Percentiles rank a stretch among this genome's conserved stretches.
phyloP scores from a whole-genome alignment of 1,140 invertebrate genomes.

The Propsilocerus akamusi region DNA sequence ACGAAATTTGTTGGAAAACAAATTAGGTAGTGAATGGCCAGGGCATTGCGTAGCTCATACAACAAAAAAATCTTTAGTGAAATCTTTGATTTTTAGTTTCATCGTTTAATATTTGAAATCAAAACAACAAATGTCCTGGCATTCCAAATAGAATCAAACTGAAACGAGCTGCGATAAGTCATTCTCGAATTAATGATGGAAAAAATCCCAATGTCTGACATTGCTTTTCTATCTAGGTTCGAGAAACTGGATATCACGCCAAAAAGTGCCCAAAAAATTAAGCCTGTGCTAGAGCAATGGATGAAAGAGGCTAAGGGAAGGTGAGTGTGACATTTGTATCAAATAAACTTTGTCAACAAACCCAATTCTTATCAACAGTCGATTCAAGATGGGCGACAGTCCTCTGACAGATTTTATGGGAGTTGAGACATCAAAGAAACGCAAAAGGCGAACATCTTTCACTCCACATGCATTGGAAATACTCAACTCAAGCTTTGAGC shows the following conservation, averaged over 20 bases:
- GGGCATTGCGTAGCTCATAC: conserved; percentile 54
- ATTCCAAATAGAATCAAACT: background rate
- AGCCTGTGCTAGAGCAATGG: conserved; percentile 93
- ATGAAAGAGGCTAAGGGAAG: conserved; percentile 96
- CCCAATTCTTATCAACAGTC: conserved; percentile 29
- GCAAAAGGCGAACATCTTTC: conserved; percentile 90
- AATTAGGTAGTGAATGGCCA: conserved; percentile 47
- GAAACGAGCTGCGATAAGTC: background rate
- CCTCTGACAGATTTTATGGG: conserved; percentile 91
- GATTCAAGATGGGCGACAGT: conserved; percentile 77
- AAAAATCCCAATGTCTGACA: background rate
- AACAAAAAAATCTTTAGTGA: background rate
- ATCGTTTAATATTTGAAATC: conserved; percentile 23
- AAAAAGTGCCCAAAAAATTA: conserved; percentile 98
- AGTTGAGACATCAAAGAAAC: conserved; percentile 88
- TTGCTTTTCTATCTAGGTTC: conserved; percentile 59
- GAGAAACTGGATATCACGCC: conserved; percentile 98
- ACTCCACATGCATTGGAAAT: conserved; percentile 89
- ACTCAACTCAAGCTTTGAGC: conserved; percentile 86
- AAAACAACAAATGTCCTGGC: conserved; percentile 7
- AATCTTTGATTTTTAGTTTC: background rate
- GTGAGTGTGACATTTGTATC: conserved; percentile 34
- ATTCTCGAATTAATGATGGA: background rate
- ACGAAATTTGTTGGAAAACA: conserved; percentile 2
- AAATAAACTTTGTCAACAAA: background rate